Evolutionary conservation across 2,888 invertebrate genomes (phyloP).

Genomic region (Hypsopygia costalis): DNA sequence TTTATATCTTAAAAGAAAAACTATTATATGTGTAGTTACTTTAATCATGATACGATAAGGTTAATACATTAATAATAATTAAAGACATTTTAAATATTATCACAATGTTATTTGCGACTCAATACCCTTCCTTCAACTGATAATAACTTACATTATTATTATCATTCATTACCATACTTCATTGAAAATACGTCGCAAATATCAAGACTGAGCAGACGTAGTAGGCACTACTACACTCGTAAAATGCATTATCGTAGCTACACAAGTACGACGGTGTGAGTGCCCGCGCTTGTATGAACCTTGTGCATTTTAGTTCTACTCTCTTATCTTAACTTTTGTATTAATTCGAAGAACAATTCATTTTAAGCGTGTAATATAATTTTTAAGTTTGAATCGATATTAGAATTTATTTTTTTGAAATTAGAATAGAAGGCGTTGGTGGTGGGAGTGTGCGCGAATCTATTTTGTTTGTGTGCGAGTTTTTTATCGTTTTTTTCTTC

Average conservation of each 20-base stretch:
- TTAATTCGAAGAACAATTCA: constrained; percentile 45
- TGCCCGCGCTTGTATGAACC: constrained; percentile 66
- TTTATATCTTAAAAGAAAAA: too few species aligned
- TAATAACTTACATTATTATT: too few species aligned
- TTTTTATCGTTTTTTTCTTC: constrained; percentile 79
- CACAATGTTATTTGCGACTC: too few species aligned
- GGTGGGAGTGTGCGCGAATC: constrained; percentile 18
- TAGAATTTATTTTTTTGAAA: constrained; percentile 22
- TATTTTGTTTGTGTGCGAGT: constrained; percentile 56
- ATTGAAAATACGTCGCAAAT: constrained; percentile 27
- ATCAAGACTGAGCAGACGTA: constrained; percentile 40
- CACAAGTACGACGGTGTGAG: constrained; percentile 44
- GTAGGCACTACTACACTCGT: constrained; percentile 51
- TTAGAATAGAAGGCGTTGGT: constrained; percentile 12
- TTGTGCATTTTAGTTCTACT: constrained; percentile 66
- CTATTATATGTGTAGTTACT: too few species aligned
- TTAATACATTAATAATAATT: too few species aligned
- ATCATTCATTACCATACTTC: too few species aligned
- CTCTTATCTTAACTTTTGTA: constrained; percentile 58
- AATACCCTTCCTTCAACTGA: too few species aligned
- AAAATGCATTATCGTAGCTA: constrained; percentile 60
- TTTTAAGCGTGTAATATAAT: constrained; percentile 25
- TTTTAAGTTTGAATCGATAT: neutral
- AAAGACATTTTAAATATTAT: too few species aligned
- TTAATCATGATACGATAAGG: too few species aligned